These are phyloP conservation scores for Uromys caudimaculatus DNA, from an alignment of 2,797 vertebrate genomes.

Conservation along the genomic window DNA sequence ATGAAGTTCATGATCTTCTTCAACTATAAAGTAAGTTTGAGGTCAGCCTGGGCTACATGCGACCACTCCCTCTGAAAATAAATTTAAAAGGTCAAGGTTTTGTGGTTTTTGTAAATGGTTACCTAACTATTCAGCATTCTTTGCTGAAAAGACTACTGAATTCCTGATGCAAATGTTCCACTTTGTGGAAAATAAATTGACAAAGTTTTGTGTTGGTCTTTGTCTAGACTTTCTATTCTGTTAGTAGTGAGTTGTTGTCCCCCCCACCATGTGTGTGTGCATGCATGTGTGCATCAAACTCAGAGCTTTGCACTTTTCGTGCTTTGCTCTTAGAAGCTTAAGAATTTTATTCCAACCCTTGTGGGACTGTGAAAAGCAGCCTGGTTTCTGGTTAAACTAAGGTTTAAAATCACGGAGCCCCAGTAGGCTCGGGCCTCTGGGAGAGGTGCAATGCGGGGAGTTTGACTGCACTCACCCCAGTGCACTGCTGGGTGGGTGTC, in stretches of 20 bases:
- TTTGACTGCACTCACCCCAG: too few relatives aligned
- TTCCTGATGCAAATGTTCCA: neutral
- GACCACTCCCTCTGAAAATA: neutral
- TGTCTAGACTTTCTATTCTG: neutral
- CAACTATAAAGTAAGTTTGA: neutral
- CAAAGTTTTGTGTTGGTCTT: neutral
- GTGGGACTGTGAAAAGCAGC: too few relatives aligned
- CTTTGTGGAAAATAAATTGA: constrained; percentile 8
- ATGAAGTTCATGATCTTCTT: neutral
- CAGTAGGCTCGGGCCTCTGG: too few relatives aligned
- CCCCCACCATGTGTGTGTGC: neutral
- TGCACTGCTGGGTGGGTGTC: too few relatives aligned
- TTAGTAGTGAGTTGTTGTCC: neutral
- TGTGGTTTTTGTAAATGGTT: neutral
- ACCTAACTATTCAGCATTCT: neutral
- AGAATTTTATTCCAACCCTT: neutral
- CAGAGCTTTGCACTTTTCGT: neutral
- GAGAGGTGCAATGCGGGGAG: too few relatives aligned
- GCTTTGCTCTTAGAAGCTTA: neutral
- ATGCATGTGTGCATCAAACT: neutral
- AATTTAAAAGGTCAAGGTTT: neutral
- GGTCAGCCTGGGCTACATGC: neutral
- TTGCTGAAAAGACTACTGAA: neutral
- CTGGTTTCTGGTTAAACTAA: too few relatives aligned
- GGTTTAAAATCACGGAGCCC: too few relatives aligned